Percentiles rank a stretch among this genome's conserved stretches.
These are phyloP conservation scores for Rhynchotus rufescens DNA, from an alignment of 2,797 vertebrate species.

Conservation along the genomic window DNA sequence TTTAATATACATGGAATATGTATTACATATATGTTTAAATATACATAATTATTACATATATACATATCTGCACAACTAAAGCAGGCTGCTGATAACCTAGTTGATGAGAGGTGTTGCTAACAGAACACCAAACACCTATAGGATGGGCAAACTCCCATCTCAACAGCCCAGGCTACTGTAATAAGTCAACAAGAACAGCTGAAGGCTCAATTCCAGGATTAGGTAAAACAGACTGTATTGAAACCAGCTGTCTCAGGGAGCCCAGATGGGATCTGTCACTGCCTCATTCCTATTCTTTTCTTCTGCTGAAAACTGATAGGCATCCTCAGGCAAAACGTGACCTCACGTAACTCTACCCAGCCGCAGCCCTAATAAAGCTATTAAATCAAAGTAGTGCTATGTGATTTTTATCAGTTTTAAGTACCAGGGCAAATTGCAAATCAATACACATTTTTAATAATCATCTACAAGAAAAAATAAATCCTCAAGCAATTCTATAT, in stretches of 20 bases:
- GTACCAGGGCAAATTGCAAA: slow-evolving; percentile 42
- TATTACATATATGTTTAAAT: neutral
- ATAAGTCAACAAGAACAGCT: slow-evolving; percentile 59
- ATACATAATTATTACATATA: neutral
- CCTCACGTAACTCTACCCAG: slow-evolving; percentile 50
- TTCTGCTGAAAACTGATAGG: slow-evolving; percentile 62
- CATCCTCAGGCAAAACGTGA: slow-evolving; percentile 58
- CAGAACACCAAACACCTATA: neutral
- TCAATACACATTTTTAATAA: slow-evolving; percentile 64
- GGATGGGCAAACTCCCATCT: neutral
- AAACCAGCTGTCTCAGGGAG: slow-evolving; percentile 57
- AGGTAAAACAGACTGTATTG: slow-evolving; percentile 43
- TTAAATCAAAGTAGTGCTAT: slow-evolving; percentile 45
- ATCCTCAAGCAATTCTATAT: slow-evolving; percentile 42
- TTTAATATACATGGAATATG: neutral
- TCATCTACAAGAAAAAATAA: slow-evolving; percentile 51
- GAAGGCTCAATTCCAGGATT: slow-evolving; percentile 46
- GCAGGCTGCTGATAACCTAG: neutral
- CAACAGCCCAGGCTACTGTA: slow-evolving; percentile 52
- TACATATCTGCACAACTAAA: neutral
- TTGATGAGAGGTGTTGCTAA: neutral
- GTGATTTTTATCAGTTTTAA: slow-evolving; percentile 56
- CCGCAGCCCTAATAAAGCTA: slow-evolving; percentile 51
- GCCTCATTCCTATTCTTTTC: slow-evolving; percentile 66
- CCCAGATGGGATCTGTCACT: slow-evolving; percentile 69